phyloP scores from a whole-genome alignment of 2,113 vertebrate genomes.

The Leptosomus discolor region DNA sequence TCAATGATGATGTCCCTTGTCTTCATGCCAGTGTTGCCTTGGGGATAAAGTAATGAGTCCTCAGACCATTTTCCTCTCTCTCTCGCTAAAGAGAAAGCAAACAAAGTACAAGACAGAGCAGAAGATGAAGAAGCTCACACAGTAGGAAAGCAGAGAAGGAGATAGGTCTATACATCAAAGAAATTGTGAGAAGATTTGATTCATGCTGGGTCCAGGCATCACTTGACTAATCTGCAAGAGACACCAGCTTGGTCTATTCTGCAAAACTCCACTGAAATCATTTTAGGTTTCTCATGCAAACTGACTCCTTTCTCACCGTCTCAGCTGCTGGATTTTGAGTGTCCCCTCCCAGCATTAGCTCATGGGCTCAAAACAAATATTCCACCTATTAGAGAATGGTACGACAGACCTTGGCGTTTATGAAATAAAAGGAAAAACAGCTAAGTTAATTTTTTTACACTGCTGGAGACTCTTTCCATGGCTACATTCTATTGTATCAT shows the following conservation, averaged over 20 bases:
- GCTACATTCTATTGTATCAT: not conserved
- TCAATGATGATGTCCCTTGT: constrained; percentile 6
- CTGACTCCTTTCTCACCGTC: not conserved
- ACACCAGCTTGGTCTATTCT: not conserved
- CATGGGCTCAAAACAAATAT: not conserved
- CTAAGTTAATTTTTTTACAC: not conserved
- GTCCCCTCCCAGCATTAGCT: not conserved
- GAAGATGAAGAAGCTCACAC: not conserved
- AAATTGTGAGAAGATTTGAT: not conserved
- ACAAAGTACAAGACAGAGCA: not conserved
- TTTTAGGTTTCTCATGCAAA: not conserved
- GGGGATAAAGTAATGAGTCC: constrained; percentile 19
- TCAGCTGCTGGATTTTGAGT: not conserved
- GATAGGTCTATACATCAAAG: not conserved
- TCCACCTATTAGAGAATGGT: not conserved
- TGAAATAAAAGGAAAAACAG: not conserved
- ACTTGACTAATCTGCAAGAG: not conserved
- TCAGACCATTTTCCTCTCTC: constrained; percentile 1
- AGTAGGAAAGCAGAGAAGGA: not conserved
- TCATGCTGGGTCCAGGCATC: not conserved
- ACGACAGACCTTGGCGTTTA: not conserved
- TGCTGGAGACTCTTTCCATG: not conserved
- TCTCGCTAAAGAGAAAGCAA: not conserved
- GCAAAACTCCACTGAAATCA: not conserved
- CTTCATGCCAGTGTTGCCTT: constrained; percentile 4